Percentiles rank a stretch among this genome's conserved stretches.
Conservation (phyloP, 1,140 invertebrate genomes). For the Drosophila tropicalis region DNA sequence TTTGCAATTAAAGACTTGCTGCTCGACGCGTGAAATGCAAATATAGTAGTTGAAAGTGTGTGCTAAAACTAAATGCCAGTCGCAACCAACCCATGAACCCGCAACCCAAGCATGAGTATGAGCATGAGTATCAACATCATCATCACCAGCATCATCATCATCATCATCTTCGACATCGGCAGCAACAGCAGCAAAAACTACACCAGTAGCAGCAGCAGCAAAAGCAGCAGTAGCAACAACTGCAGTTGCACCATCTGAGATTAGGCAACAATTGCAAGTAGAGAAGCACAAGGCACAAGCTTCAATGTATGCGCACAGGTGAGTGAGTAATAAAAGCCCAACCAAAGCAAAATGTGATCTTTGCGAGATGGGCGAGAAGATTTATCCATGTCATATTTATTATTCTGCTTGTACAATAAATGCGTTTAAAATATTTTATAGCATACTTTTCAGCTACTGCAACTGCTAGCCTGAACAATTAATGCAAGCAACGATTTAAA, state of each 20-base stretch:
- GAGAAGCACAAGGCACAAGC: slow-evolving; percentile 4
- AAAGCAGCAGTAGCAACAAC: not conserved
- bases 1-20: slow-evolving; percentile 45
- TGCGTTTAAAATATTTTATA: not conserved
- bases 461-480: not conserved
- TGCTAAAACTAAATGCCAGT: slow-evolving; percentile 41
- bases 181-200: slow-evolving; percentile 15
- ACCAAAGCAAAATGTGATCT: not conserved
- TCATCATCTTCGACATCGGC: not conserved
- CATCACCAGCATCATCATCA: slow-evolving; percentile 8
- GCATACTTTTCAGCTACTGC: not conserved
- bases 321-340: slow-evolving; percentile 23
- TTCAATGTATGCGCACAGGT: slow-evolving; percentile 55
- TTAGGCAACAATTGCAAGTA: not conserved
- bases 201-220: not conserved
- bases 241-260: slow-evolving; percentile 21
- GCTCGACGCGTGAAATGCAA: slow-evolving; percentile 10
- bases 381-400: too few relatives aligned
- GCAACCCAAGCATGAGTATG: not conserved
- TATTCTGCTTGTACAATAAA: not conserved
- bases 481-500: too few relatives aligned
- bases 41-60: slow-evolving; percentile 23
- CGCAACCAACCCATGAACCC: not conserved
- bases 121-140: not conserved
- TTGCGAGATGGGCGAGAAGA: too few relatives aligned